These are phyloP conservation scores for Zingel zingel DNA, from an alignment of 2,113 vertebrate species.

Conservation along the genomic window DNA sequence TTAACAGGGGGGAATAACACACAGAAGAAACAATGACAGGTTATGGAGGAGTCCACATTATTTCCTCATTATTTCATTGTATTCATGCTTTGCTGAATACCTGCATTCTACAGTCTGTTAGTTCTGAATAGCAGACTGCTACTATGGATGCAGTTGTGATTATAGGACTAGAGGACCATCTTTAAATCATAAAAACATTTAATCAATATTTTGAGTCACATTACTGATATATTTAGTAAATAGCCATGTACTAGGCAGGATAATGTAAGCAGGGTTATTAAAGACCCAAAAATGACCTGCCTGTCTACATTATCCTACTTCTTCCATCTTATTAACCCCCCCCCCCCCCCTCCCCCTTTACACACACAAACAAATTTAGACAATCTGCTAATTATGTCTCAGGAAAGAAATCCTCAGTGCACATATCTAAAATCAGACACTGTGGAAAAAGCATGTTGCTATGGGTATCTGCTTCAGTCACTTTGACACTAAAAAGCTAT, in stretches of 20 bases:
- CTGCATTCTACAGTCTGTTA: too few species aligned
- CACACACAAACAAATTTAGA: neutral
- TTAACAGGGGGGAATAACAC: neutral
- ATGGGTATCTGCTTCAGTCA: neutral
- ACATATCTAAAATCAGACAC: constrained; percentile 6
- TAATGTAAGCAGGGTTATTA: too few species aligned
- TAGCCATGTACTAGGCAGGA: too few species aligned
- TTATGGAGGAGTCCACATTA: neutral
- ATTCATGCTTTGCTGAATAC: too few species aligned
- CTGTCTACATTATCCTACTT: neutral
- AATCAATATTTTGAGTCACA: too few species aligned
- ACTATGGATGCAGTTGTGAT: too few species aligned
- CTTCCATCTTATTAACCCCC: neutral
- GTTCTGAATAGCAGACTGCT: too few species aligned
- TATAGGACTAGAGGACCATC: too few species aligned
- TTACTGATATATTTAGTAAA: too few species aligned
- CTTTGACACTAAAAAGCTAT: neutral
- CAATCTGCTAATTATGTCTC: constrained; percentile 33
- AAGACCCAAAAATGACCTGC: too few species aligned
- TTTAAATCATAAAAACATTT: too few species aligned
- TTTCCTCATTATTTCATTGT: neutral
- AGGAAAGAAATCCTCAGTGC: constrained; percentile 18
- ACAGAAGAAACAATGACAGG: neutral
- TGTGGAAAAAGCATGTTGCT: neutral
- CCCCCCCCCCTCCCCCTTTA: too few species aligned